These are phyloP conservation scores for Lysandra bellargus DNA, from an alignment of 2,888 invertebrate species.

Conservation along the genomic window DNA sequence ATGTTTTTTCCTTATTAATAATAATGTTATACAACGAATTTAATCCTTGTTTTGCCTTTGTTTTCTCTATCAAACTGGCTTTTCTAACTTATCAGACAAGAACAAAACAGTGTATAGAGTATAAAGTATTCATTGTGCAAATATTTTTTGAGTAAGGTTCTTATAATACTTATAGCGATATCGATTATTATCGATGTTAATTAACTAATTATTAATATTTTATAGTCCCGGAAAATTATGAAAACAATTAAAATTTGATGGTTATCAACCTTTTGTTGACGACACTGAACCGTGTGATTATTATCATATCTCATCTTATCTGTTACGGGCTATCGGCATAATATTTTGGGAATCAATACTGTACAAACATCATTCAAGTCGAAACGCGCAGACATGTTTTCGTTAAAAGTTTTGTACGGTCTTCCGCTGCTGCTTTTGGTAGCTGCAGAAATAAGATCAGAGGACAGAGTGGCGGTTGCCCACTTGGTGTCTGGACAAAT, in stretches of 20 bases:
- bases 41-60: no score
- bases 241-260: not conserved
- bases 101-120: not conserved
- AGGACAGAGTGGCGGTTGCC: constrained; percentile 54
- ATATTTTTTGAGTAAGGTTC: no score
- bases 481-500: constrained; percentile 49
- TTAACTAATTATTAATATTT: not conserved
- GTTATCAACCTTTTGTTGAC: no score
- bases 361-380: constrained; percentile 10
- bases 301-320: not conserved
- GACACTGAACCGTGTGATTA: not conserved
- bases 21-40: no score
- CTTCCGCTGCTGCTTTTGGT: constrained; percentile 1
- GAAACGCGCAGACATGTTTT: constrained; percentile 23
- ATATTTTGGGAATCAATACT: not conserved
- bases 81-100: no score
- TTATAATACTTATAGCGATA: no score
- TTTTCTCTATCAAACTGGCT: no score
- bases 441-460: not conserved
- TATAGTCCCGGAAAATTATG: not conserved
- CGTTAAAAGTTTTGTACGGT: not conserved
- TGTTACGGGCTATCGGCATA: not conserved
- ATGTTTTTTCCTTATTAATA: no score
- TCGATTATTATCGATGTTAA: no score
- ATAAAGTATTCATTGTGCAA: no score